These are phyloP conservation scores for Rhabdophis nuchalis DNA, from an alignment of 2,797 vertebrate species.

Conservation along the genomic window DNA sequence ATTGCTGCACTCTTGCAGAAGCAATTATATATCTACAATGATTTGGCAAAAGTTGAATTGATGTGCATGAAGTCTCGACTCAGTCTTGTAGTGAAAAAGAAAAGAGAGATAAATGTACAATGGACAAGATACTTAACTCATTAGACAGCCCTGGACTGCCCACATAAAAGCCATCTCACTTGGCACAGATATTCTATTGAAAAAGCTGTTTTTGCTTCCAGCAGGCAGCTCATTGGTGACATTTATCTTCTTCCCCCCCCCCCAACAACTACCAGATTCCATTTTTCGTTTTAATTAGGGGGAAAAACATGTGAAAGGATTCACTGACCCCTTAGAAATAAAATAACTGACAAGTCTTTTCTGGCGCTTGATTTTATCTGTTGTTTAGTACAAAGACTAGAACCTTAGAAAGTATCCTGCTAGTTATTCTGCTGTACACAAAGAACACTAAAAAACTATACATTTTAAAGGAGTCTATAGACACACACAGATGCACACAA, in stretches of 20 bases:
- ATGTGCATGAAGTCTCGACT: background rate
- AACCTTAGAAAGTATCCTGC: background rate
- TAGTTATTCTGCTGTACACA: slow-evolving; percentile 36
- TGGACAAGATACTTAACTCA: background rate
- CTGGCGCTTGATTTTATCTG: slow-evolving; percentile 18
- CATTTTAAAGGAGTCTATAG: background rate
- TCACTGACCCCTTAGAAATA: slow-evolving; percentile 21
- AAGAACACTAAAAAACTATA: background rate
- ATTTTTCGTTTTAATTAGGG: slow-evolving; percentile 33
- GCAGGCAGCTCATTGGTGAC: background rate
- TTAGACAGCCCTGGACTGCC: slow-evolving; percentile 2
- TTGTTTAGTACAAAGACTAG: slow-evolving; percentile 27
- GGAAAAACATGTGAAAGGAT: slow-evolving; percentile 21
- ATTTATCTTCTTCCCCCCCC: background rate
- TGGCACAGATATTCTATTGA: slow-evolving; percentile 6
- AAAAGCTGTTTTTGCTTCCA: background rate
- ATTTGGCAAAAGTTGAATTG: background rate
- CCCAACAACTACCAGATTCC: background rate
- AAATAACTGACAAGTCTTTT: slow-evolving; percentile 29
- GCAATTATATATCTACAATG: background rate
- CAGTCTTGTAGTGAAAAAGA: background rate
- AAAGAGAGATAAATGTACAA: slow-evolving; percentile 8
- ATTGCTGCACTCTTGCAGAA: background rate
- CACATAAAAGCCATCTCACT: background rate
- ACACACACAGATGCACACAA: background rate